phyloP scores from a whole-genome alignment of 2,888 invertebrate genomes.

The Trileptium ribeirensis region DNA sequence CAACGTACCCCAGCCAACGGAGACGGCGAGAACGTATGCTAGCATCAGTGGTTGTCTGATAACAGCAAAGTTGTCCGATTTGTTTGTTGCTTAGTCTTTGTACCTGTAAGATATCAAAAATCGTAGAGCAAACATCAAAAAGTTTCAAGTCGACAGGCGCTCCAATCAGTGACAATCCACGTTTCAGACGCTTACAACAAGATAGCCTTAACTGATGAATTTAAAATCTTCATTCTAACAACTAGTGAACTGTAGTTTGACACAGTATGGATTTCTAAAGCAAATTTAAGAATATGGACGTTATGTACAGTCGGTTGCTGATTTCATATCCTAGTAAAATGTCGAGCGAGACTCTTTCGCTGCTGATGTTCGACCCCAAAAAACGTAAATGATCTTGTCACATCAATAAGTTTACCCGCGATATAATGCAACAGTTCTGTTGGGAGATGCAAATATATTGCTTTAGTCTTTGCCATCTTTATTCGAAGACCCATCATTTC shows the following conservation, averaged over 20 bases:
- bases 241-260: no score
- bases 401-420: not conserved
- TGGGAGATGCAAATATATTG: slow-evolving; percentile 6
- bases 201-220: not conserved
- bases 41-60: not conserved
- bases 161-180: not conserved
- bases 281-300: no score
- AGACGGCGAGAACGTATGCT: no score
- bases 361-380: no score
- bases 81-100: not conserved
- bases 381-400: not conserved
- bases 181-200: not conserved
- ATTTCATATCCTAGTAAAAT: no score
- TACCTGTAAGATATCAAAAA: not conserved
- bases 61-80: not conserved
- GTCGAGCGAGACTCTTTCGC: no score
- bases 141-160: not conserved
- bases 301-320: no score
- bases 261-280: no score
- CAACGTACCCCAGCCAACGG: not conserved
- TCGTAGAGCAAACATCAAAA: no score
- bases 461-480: not conserved
- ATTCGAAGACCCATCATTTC: not conserved
- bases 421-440: not conserved
- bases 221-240: not conserved